Evolutionary conservation across 2,797 vertebrate species (phyloP), one percentile per base, ranked within the genome.

Genomic region (Steatocranus sp.): DNA sequence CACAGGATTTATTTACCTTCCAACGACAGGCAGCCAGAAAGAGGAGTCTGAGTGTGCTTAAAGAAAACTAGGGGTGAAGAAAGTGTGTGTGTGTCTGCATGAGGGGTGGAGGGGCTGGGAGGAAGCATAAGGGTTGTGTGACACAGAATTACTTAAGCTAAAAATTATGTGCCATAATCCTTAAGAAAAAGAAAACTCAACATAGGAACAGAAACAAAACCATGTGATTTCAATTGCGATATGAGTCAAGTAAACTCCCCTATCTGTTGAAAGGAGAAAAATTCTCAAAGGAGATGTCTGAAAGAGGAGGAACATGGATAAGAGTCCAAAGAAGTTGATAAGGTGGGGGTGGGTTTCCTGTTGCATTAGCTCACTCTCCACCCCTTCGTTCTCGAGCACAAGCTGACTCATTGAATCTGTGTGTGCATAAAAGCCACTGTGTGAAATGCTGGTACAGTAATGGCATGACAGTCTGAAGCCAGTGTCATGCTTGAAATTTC

Each of bases 1-100:
- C 91, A 80, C 94, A 90, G 91, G 87, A 92, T 93, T 92, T 95
- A 91, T 95, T 95, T 95, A 94, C 94, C 91, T 89, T 87, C 43
- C 86, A 83, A 75, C 3, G 8, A 88, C 86, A 83, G 88, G 79
- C 85, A 70, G 80, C 87, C 82, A 85, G 87, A 86, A 82, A 87
- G 81, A 89, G 70, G 84, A 88, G 88, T 87, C 79, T 83, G 79
- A 85, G 86, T 91, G 83, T 86, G 81, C 76, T 80, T 36, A 50
- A 49, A 81, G 75, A 83, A 78, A 84, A 61, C 78, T 85, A 81
- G 83, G 30, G 82, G 61, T 86, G 46, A 77, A 83, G 56, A 18
- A 61, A 46, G 75, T 81, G 75, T 79, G 66, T 79, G 48, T 54
- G 48, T 79, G 66, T 86, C 36, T 85, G 74, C 46, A 63, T 34